A percentile compares a stretch with the other conserved stretches of the same genome.
phyloP scores from a whole-genome alignment of 2,113 vertebrate genomes.

The Setophaga petechia region DNA sequence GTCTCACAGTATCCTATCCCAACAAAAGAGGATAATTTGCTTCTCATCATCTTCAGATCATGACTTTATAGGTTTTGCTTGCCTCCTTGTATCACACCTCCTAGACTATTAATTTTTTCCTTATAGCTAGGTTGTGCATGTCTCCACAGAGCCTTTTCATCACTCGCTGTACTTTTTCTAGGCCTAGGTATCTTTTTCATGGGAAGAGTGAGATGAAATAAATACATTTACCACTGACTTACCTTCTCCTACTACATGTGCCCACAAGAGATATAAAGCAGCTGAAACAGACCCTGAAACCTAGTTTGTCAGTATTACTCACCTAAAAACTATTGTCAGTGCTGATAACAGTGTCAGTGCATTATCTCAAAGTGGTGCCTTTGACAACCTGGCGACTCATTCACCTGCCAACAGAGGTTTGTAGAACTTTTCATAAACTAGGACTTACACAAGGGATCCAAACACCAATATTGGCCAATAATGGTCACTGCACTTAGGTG shows the following conservation, averaged over 20 bases:
- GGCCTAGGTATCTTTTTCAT: not conserved
- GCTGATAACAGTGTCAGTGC: not conserved
- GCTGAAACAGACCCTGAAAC: not conserved
- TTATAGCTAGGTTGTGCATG: not conserved
- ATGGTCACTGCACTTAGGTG: not conserved
- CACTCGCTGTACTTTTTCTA: not conserved
- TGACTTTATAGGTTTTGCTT: not conserved
- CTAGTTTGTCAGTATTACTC: not conserved
- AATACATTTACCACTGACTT: not conserved
- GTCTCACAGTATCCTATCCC: not conserved
- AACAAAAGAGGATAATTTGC: not conserved
- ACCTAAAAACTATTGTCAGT: not conserved
- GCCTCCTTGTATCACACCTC: not conserved
- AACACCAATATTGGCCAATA: fast-evolving
- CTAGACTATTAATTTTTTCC: not conserved
- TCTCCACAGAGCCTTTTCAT: not conserved
- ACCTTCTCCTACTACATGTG: not conserved
- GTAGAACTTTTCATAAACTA: not conserved
- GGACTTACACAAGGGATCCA: not conserved
- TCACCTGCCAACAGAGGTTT: not conserved
- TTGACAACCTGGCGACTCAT: not conserved
- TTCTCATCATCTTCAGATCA: not conserved
- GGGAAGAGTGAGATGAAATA: not conserved
- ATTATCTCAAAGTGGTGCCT: not conserved
- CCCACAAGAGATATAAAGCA: not conserved